Conservation (phyloP, 2,797 vertebrate species). For the Eurystomus glaucurus region DNA sequence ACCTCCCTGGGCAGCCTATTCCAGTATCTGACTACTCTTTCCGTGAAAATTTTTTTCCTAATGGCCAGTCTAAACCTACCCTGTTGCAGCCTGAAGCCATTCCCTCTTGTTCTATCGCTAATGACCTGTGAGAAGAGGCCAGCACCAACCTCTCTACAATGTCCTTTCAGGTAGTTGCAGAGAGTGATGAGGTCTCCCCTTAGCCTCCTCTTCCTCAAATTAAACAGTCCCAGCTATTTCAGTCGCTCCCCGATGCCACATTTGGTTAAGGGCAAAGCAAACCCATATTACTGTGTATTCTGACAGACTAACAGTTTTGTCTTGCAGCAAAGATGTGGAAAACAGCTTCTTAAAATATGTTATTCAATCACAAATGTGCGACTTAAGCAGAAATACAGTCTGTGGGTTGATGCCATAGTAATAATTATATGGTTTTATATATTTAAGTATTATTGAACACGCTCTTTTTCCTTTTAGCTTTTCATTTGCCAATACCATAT, state of each 20-base stretch:
- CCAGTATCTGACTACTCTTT: no score
- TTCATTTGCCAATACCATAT: slow-evolving; percentile 99
- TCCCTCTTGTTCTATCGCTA: no score
- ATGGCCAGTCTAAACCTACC: no score
- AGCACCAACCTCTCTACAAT: no score
- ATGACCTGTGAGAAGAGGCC: no score
- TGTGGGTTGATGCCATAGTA: background rate
- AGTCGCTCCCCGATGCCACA: accelerated
- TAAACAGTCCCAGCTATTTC: no score
- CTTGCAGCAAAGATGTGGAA: background rate
- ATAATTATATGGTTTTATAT: background rate
- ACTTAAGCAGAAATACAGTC: background rate
- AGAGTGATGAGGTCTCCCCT: no score
- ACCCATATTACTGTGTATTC: background rate
- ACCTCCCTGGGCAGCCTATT: no score
- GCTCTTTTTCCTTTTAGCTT: slow-evolving; percentile 83
- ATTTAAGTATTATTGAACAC: background rate
- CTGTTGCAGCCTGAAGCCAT: no score
- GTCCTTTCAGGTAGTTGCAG: no score
- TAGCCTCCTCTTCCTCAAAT: no score
- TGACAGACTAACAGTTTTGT: background rate
- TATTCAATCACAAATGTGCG: background rate
- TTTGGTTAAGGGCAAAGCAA: background rate
- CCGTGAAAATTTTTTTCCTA: no score
- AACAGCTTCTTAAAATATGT: background rate